phyloP scores from a whole-genome alignment of 2,113 vertebrate species.

The Aptenodytes forsteri region DNA sequence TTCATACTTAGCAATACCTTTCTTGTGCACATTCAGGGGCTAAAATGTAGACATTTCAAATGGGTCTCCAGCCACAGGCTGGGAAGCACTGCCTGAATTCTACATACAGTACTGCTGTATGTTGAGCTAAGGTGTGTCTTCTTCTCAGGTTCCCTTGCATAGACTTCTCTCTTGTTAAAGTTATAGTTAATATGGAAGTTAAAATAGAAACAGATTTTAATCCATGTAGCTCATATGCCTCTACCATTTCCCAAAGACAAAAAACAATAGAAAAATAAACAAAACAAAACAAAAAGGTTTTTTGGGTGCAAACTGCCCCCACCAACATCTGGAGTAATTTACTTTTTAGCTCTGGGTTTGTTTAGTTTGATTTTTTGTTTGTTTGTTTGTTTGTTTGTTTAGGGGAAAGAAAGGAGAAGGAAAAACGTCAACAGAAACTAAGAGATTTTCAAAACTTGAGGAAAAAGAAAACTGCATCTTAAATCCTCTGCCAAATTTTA shows the following conservation, averaged over 20 bases:
- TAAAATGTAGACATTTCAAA: background rate
- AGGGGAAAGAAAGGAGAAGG: background rate
- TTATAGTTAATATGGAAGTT: background rate
- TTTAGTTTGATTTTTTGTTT: background rate
- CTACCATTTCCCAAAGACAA: background rate
- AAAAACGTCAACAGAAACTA: background rate
- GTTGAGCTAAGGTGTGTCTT: background rate
- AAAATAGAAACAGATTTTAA: background rate
- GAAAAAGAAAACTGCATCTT: slow-evolving; percentile 36
- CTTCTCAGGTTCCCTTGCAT: background rate
- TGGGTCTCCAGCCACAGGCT: background rate
- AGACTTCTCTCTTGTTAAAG: background rate
- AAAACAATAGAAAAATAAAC: background rate
- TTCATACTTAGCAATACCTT: background rate
- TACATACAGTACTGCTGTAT: rapidly evolving
- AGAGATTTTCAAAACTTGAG: slow-evolving; percentile 27
- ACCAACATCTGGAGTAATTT: slow-evolving; percentile 16
- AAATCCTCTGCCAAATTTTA: slow-evolving; percentile 21
- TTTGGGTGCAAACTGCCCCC: background rate
- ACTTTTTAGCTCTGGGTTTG: background rate
- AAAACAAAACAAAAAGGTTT: background rate
- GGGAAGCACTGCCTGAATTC: background rate
- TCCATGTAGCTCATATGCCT: background rate
- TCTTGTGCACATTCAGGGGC: background rate
- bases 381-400: background rate